A percentile compares a stretch with the other conserved stretches of the same genome.
phyloP scores from a whole-genome alignment of 2,797 vertebrate species.

The Notolabrus celidotus region DNA sequence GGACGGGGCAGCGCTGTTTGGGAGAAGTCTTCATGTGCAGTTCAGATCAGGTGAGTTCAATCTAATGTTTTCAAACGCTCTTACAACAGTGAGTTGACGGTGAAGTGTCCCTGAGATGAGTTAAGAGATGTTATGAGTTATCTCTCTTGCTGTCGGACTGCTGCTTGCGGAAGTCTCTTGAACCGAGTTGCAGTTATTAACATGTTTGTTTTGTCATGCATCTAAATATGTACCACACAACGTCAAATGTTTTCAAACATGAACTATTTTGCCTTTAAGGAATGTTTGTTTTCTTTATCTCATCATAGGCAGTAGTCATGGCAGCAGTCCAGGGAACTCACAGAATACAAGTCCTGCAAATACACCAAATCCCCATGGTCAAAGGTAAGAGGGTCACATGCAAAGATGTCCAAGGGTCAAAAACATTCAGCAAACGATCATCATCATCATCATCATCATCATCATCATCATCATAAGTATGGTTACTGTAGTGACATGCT shows the following conservation, averaged over 20 bases:
- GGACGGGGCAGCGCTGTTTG: conserved; percentile 89
- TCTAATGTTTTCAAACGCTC: not conserved
- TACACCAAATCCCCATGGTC: conserved; percentile 80
- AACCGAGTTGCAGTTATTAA: too few relatives aligned
- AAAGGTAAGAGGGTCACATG: conserved; percentile 74
- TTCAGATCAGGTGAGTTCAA: conserved; percentile 90
- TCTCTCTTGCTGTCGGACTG: too few relatives aligned
- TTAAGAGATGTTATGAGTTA: too few relatives aligned
- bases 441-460: too few relatives aligned
- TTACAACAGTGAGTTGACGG: not conserved
- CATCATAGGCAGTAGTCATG: conserved; percentile 83
- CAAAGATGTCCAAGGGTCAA: too few relatives aligned
- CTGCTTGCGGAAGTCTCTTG: too few relatives aligned
- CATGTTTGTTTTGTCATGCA: not conserved
- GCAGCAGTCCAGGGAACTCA: conserved; percentile 77
- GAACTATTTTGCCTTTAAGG: not conserved
- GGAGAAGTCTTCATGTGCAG: conserved; percentile 92
- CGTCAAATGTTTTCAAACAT: not conserved
- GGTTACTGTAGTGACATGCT: too few relatives aligned
- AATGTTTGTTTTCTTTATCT: not conserved
- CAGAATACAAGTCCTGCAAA: conserved; percentile 80
- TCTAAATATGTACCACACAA: not conserved
- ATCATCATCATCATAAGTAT: too few relatives aligned
- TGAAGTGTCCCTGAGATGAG: too few relatives aligned
- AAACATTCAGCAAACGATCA: too few relatives aligned